Conservation (phyloP, 1,140 invertebrate species). For the Zelostemma sp. region DNA sequence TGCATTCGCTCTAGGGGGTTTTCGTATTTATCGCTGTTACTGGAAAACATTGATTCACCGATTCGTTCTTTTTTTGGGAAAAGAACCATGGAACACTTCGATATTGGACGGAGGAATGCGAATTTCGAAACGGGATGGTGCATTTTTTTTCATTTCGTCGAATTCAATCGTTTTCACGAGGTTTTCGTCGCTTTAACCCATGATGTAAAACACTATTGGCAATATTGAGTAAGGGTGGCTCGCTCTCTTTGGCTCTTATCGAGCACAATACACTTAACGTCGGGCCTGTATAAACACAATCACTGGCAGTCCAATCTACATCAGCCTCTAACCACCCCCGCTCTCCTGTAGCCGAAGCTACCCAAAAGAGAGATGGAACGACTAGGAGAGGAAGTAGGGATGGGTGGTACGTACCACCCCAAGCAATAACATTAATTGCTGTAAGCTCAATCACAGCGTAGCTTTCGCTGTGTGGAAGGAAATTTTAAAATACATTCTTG, state of each 20-base stretch:
- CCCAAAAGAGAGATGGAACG: slow-evolving; percentile 22
- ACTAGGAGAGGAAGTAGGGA: slow-evolving; percentile 11
- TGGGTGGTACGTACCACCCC: slow-evolving; percentile 13
- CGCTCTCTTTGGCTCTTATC: slow-evolving; percentile 31
- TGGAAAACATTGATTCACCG: neutral
- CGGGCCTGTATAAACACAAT: slow-evolving; percentile 21
- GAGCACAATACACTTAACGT: slow-evolving; percentile 22
- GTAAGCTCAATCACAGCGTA: slow-evolving; percentile 59
- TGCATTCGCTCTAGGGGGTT: neutral
- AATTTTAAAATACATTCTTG: neutral
- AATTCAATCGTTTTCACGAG: slow-evolving; percentile 18
- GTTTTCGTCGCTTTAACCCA: slow-evolving; percentile 21
- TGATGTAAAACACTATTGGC: slow-evolving; percentile 30
- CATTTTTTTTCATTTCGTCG: too few relatives aligned
- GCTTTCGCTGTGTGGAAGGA: neutral
- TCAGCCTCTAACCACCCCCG: slow-evolving; percentile 13
- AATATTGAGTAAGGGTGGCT: slow-evolving; percentile 23
- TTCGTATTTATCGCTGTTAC: slow-evolving; percentile 2
- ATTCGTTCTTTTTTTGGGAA: too few relatives aligned
- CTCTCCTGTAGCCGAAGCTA: slow-evolving; percentile 14
- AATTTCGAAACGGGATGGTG: too few relatives aligned
- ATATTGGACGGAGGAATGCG: too few relatives aligned
- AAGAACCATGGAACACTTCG: too few relatives aligned
- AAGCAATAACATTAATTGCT: slow-evolving; percentile 66
- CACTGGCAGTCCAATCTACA: slow-evolving; percentile 28